Evolutionary conservation across 2,888 invertebrate genomes (phyloP), one percentile per base, ranked within the genome.

Genomic region (Erannis defoliaria): DNA sequence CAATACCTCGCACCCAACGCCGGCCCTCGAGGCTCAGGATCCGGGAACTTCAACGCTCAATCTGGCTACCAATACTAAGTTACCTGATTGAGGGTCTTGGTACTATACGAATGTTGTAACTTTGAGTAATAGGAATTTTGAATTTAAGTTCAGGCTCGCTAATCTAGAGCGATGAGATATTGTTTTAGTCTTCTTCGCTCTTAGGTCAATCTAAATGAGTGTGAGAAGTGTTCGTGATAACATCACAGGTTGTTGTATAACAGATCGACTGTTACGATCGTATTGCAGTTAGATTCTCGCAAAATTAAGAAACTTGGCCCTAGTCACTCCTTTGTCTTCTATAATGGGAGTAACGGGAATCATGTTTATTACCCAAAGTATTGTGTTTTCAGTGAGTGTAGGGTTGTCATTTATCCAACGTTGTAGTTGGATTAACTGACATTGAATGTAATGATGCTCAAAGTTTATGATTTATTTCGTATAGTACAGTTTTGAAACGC

Each of bases 11-110:
- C 91, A 0, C 92, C 92, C 57, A 89, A 87, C 67, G 84, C 88
- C 57, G 90, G 88, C 0, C 72, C 84, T 19, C 75, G 89, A 19
- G 87, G 87, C 0, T 85, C 89, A 0, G 91, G 90, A 9, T 84
- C 83, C 35, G 91, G 92, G 1, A 93, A 88, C 84, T 93, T 85
- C 86, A 92, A 90, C 82, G 70, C 90, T 14, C 90, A 89, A 68
- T 78, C 90, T 57, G 93, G 93, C 31, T 93, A 93, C 86, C 82
- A 77, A 63, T 93, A 93, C 68, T 93, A 89, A 82, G 49, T 16
- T 40, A 73, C 65, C 71, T 74, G 74, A 66, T 69, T 65, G 76
- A 76, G 73, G 77, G 76, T 70, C 58, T 70, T 68, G 67, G 76
- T 38, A 18, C 56, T 42, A 42, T 48, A 16, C 38, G 23, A 45